phyloP scores from a whole-genome alignment of 2,888 invertebrate species.

The Coelogynopora nodosa region DNA sequence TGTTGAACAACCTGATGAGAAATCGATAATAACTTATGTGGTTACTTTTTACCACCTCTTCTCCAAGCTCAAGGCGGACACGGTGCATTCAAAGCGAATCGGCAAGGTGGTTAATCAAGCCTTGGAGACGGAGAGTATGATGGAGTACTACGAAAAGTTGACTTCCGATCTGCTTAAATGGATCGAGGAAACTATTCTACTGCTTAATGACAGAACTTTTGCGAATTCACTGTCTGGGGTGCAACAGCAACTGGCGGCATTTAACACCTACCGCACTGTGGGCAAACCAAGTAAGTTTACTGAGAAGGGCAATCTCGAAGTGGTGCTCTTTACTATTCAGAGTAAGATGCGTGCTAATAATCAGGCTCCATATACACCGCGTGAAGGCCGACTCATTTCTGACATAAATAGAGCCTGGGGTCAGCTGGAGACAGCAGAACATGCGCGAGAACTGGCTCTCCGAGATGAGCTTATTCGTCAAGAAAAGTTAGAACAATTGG shows the following conservation, averaged over 20 bases:
- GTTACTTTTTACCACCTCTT: conserved; percentile 99
- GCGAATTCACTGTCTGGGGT: conserved; percentile 87
- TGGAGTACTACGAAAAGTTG: conserved; percentile 85
- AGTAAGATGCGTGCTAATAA: conserved; percentile 98
- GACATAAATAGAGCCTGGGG: conserved; percentile 99
- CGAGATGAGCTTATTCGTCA: conserved; percentile 95
- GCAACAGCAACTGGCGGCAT: conserved; percentile 82
- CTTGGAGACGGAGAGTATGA: conserved; percentile 94
- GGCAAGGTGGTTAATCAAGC: conserved; percentile 75
- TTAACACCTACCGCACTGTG: conserved; percentile 81
- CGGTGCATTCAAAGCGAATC: conserved; percentile 90
- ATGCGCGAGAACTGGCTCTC: conserved; percentile 90
- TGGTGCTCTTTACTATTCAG: conserved; percentile 74
- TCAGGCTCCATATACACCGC: conserved; percentile 88
- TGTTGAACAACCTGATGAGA: conserved; percentile 98
- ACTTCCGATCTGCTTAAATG: conserved; percentile 83
- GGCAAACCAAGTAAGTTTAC: conserved; percentile 88
- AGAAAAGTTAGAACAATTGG: conserved; percentile 93
- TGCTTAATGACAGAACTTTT: conserved; percentile 83
- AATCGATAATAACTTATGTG: conserved; percentile 98
- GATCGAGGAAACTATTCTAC: conserved; percentile 86
- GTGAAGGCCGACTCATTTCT: conserved; percentile 94
- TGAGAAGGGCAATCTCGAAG: conserved; percentile 48
- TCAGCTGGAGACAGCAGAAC: conserved; percentile 91
- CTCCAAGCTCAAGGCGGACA: conserved; percentile 95